A percentile compares a stretch with the other conserved stretches of the same genome.
Evolutionary conservation across 2,888 invertebrate species (phyloP).

Genomic region (Drosophila gaucha): DNA sequence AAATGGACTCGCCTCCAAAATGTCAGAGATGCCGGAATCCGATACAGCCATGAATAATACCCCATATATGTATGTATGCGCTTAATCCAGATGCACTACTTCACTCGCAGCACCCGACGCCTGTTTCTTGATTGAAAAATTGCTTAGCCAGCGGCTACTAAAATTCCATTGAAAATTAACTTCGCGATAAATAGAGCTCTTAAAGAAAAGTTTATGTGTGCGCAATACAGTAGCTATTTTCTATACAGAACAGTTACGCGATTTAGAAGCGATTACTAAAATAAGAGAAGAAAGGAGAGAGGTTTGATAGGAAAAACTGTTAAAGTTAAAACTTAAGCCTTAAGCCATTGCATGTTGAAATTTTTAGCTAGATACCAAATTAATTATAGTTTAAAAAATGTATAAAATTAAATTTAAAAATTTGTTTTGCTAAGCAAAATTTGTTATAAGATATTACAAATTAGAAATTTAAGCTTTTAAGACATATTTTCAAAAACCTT

Average conservation of each 20-base stretch:
- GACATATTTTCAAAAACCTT: too few species aligned
- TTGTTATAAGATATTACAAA: too few species aligned
- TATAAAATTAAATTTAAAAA: too few species aligned
- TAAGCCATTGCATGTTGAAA: too few species aligned
- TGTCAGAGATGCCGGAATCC: constrained; percentile 41
- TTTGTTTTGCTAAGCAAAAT: too few species aligned
- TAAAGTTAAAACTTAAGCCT: background rate
- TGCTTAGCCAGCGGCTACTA: constrained; percentile 22
- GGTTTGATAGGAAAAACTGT: background rate
- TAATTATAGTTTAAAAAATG: too few species aligned
- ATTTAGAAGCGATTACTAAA: background rate
- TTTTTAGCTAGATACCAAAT: too few species aligned
- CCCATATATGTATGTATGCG: constrained; percentile 5
- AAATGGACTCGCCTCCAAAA: constrained; percentile 33
- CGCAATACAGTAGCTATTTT: background rate
- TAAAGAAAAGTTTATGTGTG: background rate
- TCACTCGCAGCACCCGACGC: constrained; percentile 24
- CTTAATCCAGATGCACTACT: constrained; percentile 5
- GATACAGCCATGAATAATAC: constrained; percentile 46
- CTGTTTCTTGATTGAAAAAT: constrained; percentile 29
- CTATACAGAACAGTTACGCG: too few species aligned
- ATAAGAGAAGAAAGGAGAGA: background rate
- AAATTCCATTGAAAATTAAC: constrained; percentile 29
- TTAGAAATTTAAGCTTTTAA: too few species aligned
- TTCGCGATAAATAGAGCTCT: background rate